phyloP scores from a whole-genome alignment of 2,888 invertebrate species.

The Serripes groenlandicus region DNA sequence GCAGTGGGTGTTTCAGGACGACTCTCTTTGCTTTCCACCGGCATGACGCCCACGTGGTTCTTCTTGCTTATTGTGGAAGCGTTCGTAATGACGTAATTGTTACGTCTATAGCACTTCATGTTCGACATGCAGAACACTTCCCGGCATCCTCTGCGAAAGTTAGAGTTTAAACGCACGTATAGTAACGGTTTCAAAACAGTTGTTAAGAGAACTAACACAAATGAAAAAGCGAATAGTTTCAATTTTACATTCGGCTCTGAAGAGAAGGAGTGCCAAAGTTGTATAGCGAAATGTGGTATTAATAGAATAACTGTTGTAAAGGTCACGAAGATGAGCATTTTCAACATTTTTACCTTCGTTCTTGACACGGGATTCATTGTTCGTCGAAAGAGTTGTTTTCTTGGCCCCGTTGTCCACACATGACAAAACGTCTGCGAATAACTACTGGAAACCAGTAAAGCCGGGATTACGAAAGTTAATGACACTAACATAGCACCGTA shows the following conservation, averaged over 20 bases:
- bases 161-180: conserved; percentile 83
- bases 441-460: conserved; percentile 66
- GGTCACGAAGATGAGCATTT: conserved; percentile 82
- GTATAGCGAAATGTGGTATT: conserved; percentile 73
- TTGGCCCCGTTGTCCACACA: conserved; percentile 78
- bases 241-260: conserved; percentile 43
- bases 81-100: conserved; percentile 84
- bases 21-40: conserved; percentile 51
- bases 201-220: conserved; percentile 70
- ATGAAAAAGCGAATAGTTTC: conserved; percentile 70
- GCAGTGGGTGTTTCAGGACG: conserved; percentile 69
- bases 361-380: conserved; percentile 83
- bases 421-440: conserved; percentile 77
- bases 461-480: conserved; percentile 75
- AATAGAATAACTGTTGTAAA: conserved; percentile 62
- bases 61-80: conserved; percentile 81
- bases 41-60: conserved; percentile 83
- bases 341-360: conserved; percentile 84
- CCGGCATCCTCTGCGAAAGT: conserved; percentile 85
- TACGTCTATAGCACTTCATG: conserved; percentile 83
- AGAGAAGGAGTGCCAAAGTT: conserved; percentile 72
- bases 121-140: conserved; percentile 85
- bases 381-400: conserved; percentile 73
- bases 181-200: conserved; percentile 79
- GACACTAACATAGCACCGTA: conserved; percentile 73